Base-by-base conservation (phyloP, 1,140 invertebrate genomes). In the Pseudoatta argentina region DNA sequence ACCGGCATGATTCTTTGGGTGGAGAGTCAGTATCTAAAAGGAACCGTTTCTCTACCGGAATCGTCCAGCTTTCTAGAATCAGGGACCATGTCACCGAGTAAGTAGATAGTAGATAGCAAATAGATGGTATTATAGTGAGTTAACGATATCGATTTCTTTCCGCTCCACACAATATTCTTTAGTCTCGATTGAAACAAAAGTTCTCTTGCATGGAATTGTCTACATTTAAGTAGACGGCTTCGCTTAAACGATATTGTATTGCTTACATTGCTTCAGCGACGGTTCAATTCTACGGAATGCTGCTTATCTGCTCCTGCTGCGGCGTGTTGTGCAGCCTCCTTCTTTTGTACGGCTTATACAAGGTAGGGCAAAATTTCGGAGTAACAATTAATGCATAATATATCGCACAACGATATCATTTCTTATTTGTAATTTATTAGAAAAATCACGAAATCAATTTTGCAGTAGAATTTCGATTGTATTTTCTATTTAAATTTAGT, bases 261-360 rank as follows among this genome's bases (percentile, higher is more conserved):
- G 87, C 72, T 89, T 88, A 18, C 87, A 34, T 91, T 89, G 86
- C 94, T 95, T 78, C 94, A 96, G 96, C 94, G 0, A 95, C 96
- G 0, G 90, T 96, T 69, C 91, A 93, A 57, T 96, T 96, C 90
- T 95, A 95, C 87, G 91, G 95, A 61, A 91, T 94, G 24, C 89
- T 96, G 21, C 91, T 96, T 59, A 86, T 94, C 61, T 95, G 95
- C 79, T 95, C 95, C 21, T 95, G 93, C 12, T 94, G 92, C 63
- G 96, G 96, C 10, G 91, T 96, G 7, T 72, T 96, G 34, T 95
- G 95, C 63, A 95, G 95, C 16, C 78, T 95, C n/a, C 90, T 96
- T 53, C 93, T 96, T 48, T 86, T 96, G 63, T 95, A 95, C 76
- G 96, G 96, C 78, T 88, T 96, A 39, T 94, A 95, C 63, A 95